A percentile compares a stretch with the other conserved stretches of the same genome.
These are phyloP conservation scores for Nemurella pictetii DNA, from an alignment of 2,888 invertebrate genomes.

Conservation along the genomic window DNA sequence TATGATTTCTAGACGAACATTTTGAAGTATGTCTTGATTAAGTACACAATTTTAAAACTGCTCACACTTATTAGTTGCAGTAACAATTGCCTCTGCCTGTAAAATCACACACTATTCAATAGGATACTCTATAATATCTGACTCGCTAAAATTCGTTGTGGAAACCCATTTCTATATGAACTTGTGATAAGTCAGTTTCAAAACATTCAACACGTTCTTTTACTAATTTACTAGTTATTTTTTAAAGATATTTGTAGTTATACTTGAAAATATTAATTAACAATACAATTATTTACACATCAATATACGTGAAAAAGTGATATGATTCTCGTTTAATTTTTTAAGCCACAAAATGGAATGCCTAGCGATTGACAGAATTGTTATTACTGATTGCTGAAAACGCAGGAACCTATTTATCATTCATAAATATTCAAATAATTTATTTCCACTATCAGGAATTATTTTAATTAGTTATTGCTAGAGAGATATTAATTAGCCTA, in stretches of 20 bases:
- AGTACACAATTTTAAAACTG: not conserved
- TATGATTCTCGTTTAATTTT: not conserved
- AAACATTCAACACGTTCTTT: not conserved
- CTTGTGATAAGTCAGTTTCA: not conserved
- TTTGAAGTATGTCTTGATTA: too few species aligned
- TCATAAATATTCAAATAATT: not conserved
- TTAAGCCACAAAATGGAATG: constrained; percentile 27
- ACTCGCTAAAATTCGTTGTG: not conserved
- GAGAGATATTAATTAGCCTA: not conserved
- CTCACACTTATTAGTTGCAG: not conserved
- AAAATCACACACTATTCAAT: too few species aligned
- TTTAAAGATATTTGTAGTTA: not conserved
- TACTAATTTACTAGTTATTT: not conserved
- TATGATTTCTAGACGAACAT: too few species aligned
- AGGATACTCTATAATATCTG: too few species aligned
- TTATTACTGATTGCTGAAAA: constrained; percentile 5
- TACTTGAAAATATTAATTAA: too few species aligned
- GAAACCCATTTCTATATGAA: not conserved
- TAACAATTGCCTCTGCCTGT: too few species aligned
- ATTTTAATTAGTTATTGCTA: not conserved
- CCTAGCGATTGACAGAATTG: constrained; percentile 2
- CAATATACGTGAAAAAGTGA: not conserved
- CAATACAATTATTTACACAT: constrained; percentile 7
- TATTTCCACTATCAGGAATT: not conserved
- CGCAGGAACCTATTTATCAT: not conserved